Base-by-base conservation (phyloP, 1,140 invertebrate species). In the Drosophila sulfurigaster region DNA sequence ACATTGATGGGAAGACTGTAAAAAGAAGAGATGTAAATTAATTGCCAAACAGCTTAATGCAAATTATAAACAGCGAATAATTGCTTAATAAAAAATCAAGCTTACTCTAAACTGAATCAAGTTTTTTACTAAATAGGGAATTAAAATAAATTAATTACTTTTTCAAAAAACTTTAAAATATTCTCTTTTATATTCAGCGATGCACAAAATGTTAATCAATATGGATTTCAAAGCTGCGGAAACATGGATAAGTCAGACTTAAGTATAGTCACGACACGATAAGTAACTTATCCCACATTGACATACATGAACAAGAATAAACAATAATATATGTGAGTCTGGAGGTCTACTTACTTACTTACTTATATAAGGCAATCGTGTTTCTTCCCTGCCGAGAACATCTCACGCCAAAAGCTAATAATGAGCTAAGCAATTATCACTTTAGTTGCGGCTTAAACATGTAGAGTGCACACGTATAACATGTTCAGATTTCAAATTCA, bases 381-480 rank as follows among this genome's bases (percentile, higher is more conserved):
- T 41, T 38, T 54, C 46, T 71, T 15, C n/a, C 6, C 25, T 13
- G 51, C 15, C 65, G 52, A 49, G 70, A 69, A 66, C 83, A 75
- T 73, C 67, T 77, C 80, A 88, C 85, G 82, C 82, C 78, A 83
- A 85, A 86, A 71, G 63, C 75, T 86, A 75, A 87, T 87, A 82
- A 79, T 87, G 82, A 81, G 79, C 56, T 59, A 77, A 67, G 70
- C 77, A 87, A 87, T 87, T 87, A 87, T 87, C 85, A 89, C 85
- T 78, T 82, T 58, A 79, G 68, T 72, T 79, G 62, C 62, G 54
- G 64, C 58, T 85, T 38, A 43, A 67, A 81, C 78, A 86, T 56
- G 70, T 71, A 85, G 65, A 77, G 16, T 49, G 48, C 20, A 25
- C 48, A 49, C 16, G 48, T 49, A 35, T 30, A 54, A 30, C 28